Percentiles rank a stretch among this genome's conserved stretches.
phyloP scores from a whole-genome alignment of 2,797 vertebrate genomes.

The Manis pentadactyla region DNA sequence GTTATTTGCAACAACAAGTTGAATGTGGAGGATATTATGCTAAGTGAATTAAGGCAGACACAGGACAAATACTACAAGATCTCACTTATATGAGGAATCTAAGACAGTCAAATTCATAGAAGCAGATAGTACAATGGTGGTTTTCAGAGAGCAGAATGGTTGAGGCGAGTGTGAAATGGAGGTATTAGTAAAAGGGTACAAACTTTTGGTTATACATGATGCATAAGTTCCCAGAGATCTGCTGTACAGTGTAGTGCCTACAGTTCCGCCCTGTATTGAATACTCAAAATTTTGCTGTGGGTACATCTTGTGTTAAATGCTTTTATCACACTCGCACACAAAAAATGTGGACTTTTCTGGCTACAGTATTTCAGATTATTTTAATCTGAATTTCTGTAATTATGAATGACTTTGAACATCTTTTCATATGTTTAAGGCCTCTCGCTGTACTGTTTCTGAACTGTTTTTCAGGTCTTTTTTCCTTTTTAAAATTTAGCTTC shows the following conservation, averaged over 20 bases:
- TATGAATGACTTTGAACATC: background rate
- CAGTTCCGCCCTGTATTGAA: too few relatives aligned
- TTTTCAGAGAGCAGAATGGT: background rate
- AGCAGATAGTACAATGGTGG: background rate
- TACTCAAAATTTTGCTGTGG: background rate
- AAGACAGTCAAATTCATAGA: background rate
- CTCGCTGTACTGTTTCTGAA: background rate
- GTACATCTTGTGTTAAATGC: background rate
- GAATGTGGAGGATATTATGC: background rate
- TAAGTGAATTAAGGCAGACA: background rate
- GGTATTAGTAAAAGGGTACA: background rate
- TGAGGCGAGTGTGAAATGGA: background rate
- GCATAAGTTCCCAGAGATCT: background rate
- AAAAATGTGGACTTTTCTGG: background rate
- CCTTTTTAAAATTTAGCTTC: background rate
- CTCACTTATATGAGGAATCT: background rate
- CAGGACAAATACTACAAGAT: background rate
- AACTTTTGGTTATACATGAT: background rate
- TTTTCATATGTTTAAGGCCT: background rate
- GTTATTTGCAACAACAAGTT: background rate
- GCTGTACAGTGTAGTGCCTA: too few relatives aligned
- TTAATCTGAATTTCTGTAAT: constrained; percentile 10
- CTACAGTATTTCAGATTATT: background rate
- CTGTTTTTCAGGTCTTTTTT: background rate
- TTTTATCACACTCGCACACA: background rate